These are phyloP conservation scores for Rhogogaster chlorosoma DNA, from an alignment of 2,888 invertebrate genomes.

Conservation along the genomic window DNA sequence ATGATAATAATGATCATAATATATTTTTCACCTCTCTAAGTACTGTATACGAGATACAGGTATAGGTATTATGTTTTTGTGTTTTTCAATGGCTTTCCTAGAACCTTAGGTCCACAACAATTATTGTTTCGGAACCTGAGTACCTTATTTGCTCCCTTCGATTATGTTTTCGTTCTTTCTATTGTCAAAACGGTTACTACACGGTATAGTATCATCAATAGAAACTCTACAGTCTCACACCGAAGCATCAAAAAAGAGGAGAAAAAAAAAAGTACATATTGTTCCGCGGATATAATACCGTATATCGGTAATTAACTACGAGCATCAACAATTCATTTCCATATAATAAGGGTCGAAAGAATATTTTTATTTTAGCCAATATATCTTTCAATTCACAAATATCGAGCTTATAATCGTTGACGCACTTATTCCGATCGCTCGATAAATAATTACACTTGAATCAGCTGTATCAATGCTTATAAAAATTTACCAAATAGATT, in stretches of 20 bases:
- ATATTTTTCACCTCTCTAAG: background rate
- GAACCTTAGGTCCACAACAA: slow-evolving; percentile 9
- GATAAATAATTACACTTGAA: background rate
- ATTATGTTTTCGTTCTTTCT: slow-evolving; percentile 20
- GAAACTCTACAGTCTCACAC: background rate
- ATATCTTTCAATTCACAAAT: too few species aligned
- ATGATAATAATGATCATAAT: background rate
- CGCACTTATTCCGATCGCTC: background rate
- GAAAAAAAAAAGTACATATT: too few species aligned
- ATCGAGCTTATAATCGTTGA: background rate
- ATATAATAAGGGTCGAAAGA: too few species aligned
- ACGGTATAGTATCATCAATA: background rate
- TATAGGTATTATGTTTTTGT: slow-evolving; percentile 36
- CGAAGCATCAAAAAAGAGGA: too few species aligned
- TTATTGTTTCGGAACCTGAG: background rate
- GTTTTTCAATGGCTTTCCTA: slow-evolving; percentile 36
- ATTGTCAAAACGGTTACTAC: background rate
- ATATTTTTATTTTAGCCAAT: too few species aligned
- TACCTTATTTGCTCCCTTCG: background rate
- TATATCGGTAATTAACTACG: too few species aligned
- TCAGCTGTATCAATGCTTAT: background rate
- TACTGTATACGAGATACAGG: background rate
- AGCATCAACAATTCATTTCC: too few species aligned
- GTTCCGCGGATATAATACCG: too few species aligned
- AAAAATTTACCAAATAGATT: background rate